Evolutionary conservation across 2,113 vertebrate genomes (phyloP), one percentile per base, ranked within the genome.

Genomic region (Macrotis lagotis): DNA sequence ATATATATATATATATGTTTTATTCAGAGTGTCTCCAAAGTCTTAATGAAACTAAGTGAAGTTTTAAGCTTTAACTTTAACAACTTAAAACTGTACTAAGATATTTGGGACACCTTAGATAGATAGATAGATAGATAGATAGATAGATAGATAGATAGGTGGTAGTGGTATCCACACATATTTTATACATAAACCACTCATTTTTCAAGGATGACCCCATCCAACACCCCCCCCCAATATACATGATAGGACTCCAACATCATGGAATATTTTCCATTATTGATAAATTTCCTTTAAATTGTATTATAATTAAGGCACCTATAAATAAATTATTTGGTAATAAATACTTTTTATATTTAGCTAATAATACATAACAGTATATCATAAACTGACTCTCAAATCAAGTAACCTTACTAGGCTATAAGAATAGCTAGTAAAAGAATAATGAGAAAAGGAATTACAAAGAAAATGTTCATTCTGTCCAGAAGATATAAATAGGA

Each of bases 401-500:
- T 48, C 48, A 89, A 89, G 10, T 26, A 89, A 89, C 88, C 16
- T 48, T 89, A 24, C 22, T 48, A 25, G 31, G 24, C 22, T 89
- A 89, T 48, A 22, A 89, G 47, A 48, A 25, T 47, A 48, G 11
- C 28, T 28, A 25, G 10, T 26, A 95, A 92, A 94, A 91, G 48
- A 95, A 4, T 89, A 6, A 92, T 95, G 90, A 26, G 50, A 92
- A 90, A 89, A 95, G 88, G 51, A 91, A 94, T 25, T 88, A 59
- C 95, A 95, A 91, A 24, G 93, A 93, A 96, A 8, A 50, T 95
- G 91, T 89, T 92, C 48, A 22, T 53, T 48, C 97, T 90, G 48
- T 94, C 93, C 91, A 93, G 92, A 91, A 96, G 94, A 96, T 90
- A 89, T 89, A 25, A 97, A 95, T 91, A 97, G 93, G 97, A 95